Evolutionary conservation across 2,797 vertebrate species (phyloP).

Genomic region (Protonibea diacanthus): DNA sequence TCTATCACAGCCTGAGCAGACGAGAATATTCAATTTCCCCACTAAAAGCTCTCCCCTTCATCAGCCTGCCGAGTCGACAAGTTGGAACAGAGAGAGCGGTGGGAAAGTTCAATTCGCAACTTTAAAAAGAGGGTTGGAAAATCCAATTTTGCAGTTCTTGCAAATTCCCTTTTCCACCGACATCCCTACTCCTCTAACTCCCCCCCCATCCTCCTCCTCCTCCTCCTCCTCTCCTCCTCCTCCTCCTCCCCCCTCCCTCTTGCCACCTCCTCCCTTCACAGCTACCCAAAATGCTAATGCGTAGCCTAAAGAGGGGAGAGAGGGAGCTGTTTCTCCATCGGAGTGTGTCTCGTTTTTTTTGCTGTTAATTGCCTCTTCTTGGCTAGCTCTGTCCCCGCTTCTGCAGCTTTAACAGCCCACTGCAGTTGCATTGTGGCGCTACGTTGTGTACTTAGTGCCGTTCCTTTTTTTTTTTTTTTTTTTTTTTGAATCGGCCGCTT

Average conservation of each 20-base stretch:
- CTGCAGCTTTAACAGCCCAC: conserved; percentile 56
- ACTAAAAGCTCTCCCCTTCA: conserved; percentile 17
- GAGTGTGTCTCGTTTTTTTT: conserved; percentile 50
- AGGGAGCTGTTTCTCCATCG: conserved; percentile 46
- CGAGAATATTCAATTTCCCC: conserved; percentile 35
- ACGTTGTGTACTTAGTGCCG: conserved; percentile 16
- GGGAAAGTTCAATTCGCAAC: conserved; percentile 63
- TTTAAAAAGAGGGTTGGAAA: conserved; percentile 64
- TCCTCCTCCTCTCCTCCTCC: not conserved
- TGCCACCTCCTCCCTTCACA: not conserved
- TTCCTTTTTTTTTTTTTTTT: not conserved
- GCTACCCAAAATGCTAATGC: conserved; percentile 59
- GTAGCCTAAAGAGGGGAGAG: conserved; percentile 57
- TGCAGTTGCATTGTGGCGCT: conserved; percentile 25
- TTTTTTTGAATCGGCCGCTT: conserved; percentile 3
- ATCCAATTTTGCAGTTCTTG: conserved; percentile 77
- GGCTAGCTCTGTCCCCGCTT: conserved; percentile 40
- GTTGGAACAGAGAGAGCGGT: conserved; percentile 30
- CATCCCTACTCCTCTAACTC: not conserved
- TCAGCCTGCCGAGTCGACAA: conserved; percentile 48
- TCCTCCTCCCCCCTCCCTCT: not conserved
- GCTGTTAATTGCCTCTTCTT: conserved; percentile 77
- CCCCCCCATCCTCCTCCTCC: too few relatives aligned
- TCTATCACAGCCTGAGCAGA: conserved; percentile 26
- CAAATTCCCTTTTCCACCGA: conserved; percentile 56